These are phyloP conservation scores for Rugalucina vietnamica DNA, from an alignment of 2,888 invertebrate species.

Conservation along the genomic window DNA sequence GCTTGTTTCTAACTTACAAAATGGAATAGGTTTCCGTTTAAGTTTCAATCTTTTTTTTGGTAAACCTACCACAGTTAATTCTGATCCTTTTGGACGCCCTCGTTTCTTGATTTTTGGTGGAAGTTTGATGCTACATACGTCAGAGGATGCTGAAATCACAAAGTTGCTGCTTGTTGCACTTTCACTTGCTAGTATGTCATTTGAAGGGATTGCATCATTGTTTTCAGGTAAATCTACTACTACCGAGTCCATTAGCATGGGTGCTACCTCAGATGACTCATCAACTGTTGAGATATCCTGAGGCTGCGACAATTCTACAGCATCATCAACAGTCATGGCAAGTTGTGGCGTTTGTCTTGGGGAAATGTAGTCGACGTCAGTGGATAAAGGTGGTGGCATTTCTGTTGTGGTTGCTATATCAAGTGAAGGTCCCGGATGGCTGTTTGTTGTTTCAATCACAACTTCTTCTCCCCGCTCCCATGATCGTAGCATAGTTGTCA, in stretches of 20 bases:
- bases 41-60: slow-evolving; percentile 16
- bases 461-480: slow-evolving; percentile 1
- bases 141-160: no score
- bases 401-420: background rate
- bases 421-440: background rate
- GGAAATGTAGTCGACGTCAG: no score
- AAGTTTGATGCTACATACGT: no score
- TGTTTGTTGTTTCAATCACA: background rate
- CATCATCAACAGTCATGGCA: background rate
- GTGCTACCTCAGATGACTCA: background rate
- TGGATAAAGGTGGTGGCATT: no score
- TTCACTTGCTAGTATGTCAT: background rate
- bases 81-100: background rate
- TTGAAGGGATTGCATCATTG: no score
- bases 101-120: background rate
- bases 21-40: background rate
- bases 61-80: background rate
- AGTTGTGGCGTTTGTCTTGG: no score
- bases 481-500: background rate
- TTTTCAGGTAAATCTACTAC: background rate
- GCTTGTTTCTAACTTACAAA: background rate
- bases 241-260: no score
- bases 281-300: background rate
- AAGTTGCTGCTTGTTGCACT: background rate
- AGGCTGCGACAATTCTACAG: background rate